These are phyloP conservation scores for Philaenus spumarius DNA, from an alignment of 1,140 invertebrate genomes.

Conservation along the genomic window DNA sequence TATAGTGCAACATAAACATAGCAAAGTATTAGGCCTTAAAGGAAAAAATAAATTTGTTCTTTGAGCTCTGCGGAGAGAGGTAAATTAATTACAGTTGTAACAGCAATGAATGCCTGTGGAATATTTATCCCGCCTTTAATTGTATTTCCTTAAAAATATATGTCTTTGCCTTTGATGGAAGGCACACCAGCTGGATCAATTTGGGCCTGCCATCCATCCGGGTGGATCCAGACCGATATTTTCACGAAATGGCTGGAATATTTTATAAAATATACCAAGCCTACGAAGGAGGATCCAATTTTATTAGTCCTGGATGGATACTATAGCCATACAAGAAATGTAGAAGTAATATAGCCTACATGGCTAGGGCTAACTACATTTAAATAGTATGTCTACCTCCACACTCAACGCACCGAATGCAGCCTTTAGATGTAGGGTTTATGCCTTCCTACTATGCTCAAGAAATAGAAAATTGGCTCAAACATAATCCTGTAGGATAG, in stretches of 20 bases:
- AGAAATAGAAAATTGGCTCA: conserved; percentile 30
- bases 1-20: conserved; percentile 28
- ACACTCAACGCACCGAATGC: conserved; percentile 37
- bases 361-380: conserved; percentile 26
- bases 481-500: conserved; percentile 32
- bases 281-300: conserved; percentile 29
- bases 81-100: conserved; percentile 24
- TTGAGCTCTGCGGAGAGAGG: conserved; percentile 32
- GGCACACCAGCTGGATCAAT: conserved; percentile 35
- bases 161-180: conserved; percentile 32
- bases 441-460: conserved; percentile 33
- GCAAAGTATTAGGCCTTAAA: conserved; percentile 32
- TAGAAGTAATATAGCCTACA: conserved; percentile 32
- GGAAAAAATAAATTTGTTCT: conserved; percentile 31
- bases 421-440: conserved; percentile 40
- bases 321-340: conserved; percentile 34
- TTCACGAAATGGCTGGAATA: conserved; percentile 36
- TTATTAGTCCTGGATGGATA: conserved; percentile 36
- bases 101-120: conserved; percentile 34
- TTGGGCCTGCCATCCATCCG: conserved; percentile 29
- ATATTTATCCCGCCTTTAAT: conserved; percentile 36
- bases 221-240: conserved; percentile 32
- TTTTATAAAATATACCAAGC: conserved; percentile 33
- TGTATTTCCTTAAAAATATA: conserved; percentile 34
- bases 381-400: conserved; percentile 33